A percentile compares a stretch with the other conserved stretches of the same genome.
Conservation (phyloP, 2,888 invertebrate species). For the Cheilosia scutellata region DNA sequence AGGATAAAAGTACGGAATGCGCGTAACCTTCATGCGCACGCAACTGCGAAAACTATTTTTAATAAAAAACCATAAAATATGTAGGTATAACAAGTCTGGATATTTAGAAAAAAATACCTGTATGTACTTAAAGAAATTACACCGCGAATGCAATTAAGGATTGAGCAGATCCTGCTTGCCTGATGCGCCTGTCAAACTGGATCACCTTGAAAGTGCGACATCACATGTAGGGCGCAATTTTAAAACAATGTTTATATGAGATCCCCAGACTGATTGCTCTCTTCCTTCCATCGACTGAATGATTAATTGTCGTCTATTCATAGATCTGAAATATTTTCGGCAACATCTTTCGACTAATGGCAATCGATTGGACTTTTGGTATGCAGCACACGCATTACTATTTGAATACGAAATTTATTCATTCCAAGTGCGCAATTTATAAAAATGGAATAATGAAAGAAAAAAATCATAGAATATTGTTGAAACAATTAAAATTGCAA, state of each 20-base stretch:
- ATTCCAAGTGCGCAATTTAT: conserved; percentile 46
- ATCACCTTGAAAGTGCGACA: conserved; percentile 32
- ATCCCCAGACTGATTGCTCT: not conserved
- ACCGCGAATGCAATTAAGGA: conserved; percentile 34
- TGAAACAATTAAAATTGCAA: conserved; percentile 62
- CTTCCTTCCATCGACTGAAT: not conserved
- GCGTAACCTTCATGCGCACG: conserved; percentile 17
- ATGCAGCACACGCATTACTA: conserved; percentile 4
- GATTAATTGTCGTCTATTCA: conserved; percentile 50
- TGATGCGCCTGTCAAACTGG: conserved; percentile 3
- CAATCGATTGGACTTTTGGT: conserved; percentile 20
- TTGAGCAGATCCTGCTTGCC: conserved; percentile 6
- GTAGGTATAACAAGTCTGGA: conserved; percentile 8
- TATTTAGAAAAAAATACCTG: conserved; percentile 1
- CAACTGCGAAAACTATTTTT: not conserved
- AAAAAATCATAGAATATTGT: conserved; percentile 6
- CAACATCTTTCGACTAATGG: no score
- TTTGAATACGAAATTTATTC: conserved; percentile 12
- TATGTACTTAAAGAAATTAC: conserved; percentile 24
- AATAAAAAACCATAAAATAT: conserved; percentile 11
- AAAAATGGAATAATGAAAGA: not conserved
- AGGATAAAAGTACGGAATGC: conserved; percentile 27
- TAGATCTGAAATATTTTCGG: conserved; percentile 21
- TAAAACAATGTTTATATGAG: no score
- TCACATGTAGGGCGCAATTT: not conserved